phyloP scores from a whole-genome alignment of 2,797 vertebrate genomes.

The Iguana delicatissima region DNA sequence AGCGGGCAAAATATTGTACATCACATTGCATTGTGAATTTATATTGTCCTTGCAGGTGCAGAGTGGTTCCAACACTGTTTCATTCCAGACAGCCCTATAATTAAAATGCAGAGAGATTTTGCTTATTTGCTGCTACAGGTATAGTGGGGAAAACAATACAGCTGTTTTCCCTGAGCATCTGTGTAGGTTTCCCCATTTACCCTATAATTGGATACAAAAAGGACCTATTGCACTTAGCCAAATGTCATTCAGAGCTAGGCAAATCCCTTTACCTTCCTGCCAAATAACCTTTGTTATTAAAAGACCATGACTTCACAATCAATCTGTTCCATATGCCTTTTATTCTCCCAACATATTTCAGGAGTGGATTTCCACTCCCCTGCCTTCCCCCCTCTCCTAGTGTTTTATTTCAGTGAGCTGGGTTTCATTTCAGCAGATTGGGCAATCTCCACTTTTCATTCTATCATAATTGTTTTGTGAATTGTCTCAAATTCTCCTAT shows the following conservation, averaged over 20 bases:
- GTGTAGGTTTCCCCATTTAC: slow-evolving; percentile 60
- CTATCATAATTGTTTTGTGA: slow-evolving; percentile 77
- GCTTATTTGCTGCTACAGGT: slow-evolving; percentile 69
- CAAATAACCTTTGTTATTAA: slow-evolving; percentile 66
- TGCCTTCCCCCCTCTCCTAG: slow-evolving; percentile 28
- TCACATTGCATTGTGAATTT: slow-evolving; percentile 61
- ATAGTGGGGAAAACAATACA: slow-evolving; percentile 69
- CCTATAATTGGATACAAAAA: slow-evolving; percentile 69
- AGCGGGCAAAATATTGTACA: slow-evolving; percentile 66
- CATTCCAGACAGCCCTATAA: slow-evolving; percentile 55
- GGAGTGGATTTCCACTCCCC: slow-evolving; percentile 21
- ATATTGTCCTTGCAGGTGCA: slow-evolving; percentile 64
- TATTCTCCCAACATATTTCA: slow-evolving; percentile 67
- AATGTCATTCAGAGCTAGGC: slow-evolving; percentile 54
- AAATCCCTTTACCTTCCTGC: slow-evolving; percentile 56
- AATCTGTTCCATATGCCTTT: slow-evolving; percentile 69
- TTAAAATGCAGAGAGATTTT: slow-evolving; percentile 66
- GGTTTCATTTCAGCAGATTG: slow-evolving; percentile 78
- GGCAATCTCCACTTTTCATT: slow-evolving; percentile 75
- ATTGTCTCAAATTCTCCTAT: slow-evolving; percentile 79
- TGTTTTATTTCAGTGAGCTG: slow-evolving; percentile 74
- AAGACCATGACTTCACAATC: slow-evolving; percentile 43
- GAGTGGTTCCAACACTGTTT: slow-evolving; percentile 59
- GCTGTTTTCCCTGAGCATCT: slow-evolving; percentile 67
- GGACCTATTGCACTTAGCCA: slow-evolving; percentile 47